Conservation (phyloP, 2,797 vertebrate genomes). For the Aselliscus stoliczkanus region DNA sequence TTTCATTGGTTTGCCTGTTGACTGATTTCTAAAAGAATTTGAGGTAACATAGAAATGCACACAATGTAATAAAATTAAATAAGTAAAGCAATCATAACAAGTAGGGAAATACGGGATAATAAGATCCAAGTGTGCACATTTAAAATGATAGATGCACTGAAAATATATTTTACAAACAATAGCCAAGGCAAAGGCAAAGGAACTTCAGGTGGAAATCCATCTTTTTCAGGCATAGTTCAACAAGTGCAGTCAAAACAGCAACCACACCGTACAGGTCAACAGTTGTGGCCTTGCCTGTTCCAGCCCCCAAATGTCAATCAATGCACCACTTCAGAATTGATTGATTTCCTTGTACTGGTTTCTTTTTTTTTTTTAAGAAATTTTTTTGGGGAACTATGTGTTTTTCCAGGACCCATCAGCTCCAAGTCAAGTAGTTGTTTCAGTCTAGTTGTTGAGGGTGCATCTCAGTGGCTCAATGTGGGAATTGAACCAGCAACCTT, state of each 20-base stretch:
- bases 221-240: not conserved
- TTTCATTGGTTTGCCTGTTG: not conserved
- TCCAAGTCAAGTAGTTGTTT: no score
- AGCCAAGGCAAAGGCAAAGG: not conserved
- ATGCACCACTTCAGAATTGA: not conserved
- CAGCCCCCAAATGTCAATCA: rapidly evolving
- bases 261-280: not conserved
- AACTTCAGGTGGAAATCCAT: not conserved
- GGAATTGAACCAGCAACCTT: no score
- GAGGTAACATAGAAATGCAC: not conserved
- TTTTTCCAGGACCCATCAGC: no score
- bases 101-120: not conserved
- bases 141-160: not conserved
- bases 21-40: conserved; percentile 25
- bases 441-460: no score
- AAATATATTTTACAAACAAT: not conserved
- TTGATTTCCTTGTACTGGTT: not conserved
- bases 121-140: not conserved
- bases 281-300: not conserved
- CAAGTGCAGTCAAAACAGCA: not conserved
- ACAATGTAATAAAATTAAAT: not conserved
- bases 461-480: no score
- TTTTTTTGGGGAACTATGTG: no score
- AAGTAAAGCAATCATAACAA: not conserved
- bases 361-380: not conserved